Conservation (phyloP, 2,888 invertebrate species). For the Dilophus febrilis region DNA sequence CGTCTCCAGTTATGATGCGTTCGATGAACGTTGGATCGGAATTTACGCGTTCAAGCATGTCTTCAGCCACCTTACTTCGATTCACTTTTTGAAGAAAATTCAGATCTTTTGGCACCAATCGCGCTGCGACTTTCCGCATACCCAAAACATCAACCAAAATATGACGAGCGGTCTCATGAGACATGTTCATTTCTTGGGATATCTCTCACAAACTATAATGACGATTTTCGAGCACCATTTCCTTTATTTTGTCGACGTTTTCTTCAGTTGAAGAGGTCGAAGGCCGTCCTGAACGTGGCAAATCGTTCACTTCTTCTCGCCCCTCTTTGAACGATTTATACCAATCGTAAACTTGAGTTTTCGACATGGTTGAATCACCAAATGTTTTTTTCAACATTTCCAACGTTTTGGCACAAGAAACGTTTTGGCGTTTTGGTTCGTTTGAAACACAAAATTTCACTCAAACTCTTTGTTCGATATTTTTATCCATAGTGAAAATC, state of each 20-base stretch:
- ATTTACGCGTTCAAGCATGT: constrained; percentile 5
- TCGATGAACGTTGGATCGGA: constrained; percentile 10
- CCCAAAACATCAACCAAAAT: constrained; percentile 13
- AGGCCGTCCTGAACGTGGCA: constrained; percentile 11
- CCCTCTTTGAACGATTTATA: constrained; percentile 9
- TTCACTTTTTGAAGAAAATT: constrained; percentile 6
- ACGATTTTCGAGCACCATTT: constrained; percentile 13
- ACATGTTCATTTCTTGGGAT: constrained; percentile 9
- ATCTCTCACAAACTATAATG: constrained; percentile 12
- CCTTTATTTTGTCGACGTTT: constrained; percentile 14
- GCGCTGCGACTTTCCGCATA: constrained; percentile 13
- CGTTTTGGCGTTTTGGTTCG: no score
- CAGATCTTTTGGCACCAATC: constrained; percentile 13
- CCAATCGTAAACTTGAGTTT: constrained; percentile 7
- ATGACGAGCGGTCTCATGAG: constrained; percentile 6
- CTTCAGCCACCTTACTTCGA: constrained; percentile 5
- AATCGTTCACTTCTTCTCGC: constrained; percentile 12
- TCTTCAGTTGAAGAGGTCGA: constrained; percentile 13
- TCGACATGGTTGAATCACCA: constrained; percentile 4
- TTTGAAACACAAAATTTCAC: constrained; percentile 3
- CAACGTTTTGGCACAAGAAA: neutral
- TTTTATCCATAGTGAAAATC: constrained; percentile 2
- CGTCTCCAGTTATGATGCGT: constrained; percentile 12
- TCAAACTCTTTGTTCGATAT: constrained; percentile 2
- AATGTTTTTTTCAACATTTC: constrained; percentile 1